Base-by-base conservation (phyloP, 2,888 invertebrate species). In the Hemithea aestivaria region DNA sequence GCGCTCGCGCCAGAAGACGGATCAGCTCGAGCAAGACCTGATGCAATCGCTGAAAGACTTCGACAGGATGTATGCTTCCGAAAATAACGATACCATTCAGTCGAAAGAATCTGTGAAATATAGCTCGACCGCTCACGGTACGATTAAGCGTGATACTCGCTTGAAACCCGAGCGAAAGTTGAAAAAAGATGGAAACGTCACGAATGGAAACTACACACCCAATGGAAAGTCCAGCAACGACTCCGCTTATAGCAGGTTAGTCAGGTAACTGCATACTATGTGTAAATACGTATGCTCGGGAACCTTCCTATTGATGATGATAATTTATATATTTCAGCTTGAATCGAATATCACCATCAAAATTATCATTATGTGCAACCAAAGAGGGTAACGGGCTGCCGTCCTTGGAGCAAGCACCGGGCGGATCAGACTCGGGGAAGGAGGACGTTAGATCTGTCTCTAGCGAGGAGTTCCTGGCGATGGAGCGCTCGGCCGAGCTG, bases 231-330 rank as follows among this genome's bases (percentile, higher is more conserved):
- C 61, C 24, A 90, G 78, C 64, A 78, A 76, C 16, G 95, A 95
- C 77, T 95, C 95, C 16, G 95, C 95, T 35, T 95, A 95, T 81
- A 94, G 94, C 90, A 95, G 95, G 95, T 95, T 87, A 88, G 87
- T 79, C 77, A 84, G 84, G 85, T 80, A 82, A 72, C 65, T 57
- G 53, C 52, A 26, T 34, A 28, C 16, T 16, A 28, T 56, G 48
- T 35, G 20, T 34, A 24, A 24, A 30, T 16, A 26, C 26, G 12
- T 34, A 27, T 27, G 12, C 25, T 27, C 12, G 35, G 6, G 44
- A 20, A 6, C 2, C 6, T 32, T 31, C 4, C 8, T 23, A 12
- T 22, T 27, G 2, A 16, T 43, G 20, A 11, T 22, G 1, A 25
- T 7, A 12, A 23, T 36, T 2, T 21, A 11, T 22, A 29, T 6